These are phyloP conservation scores for Elaphurus davidianus DNA, from an alignment of 2,113 vertebrate species.

Conservation along the genomic window DNA sequence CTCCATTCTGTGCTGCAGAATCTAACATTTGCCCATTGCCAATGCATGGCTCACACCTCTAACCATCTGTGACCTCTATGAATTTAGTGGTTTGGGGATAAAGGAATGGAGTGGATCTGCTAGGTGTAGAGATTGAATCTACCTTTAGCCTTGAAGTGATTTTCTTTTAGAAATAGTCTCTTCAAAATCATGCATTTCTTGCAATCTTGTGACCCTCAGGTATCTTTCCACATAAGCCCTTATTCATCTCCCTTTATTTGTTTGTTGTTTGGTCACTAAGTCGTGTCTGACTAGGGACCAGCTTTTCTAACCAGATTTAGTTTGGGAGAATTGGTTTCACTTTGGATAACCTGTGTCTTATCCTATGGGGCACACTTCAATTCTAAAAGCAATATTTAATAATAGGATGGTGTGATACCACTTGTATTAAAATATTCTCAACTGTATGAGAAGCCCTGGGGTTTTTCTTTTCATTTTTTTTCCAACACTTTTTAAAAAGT, in stretches of 20 bases:
- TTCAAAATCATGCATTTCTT: background rate
- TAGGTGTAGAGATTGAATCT: background rate
- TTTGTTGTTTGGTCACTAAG: background rate
- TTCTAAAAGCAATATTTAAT: background rate
- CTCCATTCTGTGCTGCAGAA: background rate
- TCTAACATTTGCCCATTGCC: background rate
- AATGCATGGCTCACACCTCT: too few relatives aligned
- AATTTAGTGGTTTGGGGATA: background rate
- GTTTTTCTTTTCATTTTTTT: background rate
- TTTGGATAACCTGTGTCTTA: background rate
- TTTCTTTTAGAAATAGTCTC: background rate
- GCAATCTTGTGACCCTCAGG: accelerated
- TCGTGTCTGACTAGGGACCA: background rate
- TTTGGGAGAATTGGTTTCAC: background rate
- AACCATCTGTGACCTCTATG: background rate
- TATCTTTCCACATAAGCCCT: background rate
- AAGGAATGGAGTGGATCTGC: background rate
- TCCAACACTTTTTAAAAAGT: background rate
- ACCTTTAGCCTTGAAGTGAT: background rate
- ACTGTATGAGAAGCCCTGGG: background rate
- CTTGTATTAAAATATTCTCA: background rate
- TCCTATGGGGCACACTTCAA: background rate
- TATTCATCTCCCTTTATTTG: background rate
- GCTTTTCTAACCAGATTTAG: background rate
- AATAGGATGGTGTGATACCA: background rate